Conservation (phyloP, 2,888 invertebrate genomes). For the Eupithecia vulgata region DNA sequence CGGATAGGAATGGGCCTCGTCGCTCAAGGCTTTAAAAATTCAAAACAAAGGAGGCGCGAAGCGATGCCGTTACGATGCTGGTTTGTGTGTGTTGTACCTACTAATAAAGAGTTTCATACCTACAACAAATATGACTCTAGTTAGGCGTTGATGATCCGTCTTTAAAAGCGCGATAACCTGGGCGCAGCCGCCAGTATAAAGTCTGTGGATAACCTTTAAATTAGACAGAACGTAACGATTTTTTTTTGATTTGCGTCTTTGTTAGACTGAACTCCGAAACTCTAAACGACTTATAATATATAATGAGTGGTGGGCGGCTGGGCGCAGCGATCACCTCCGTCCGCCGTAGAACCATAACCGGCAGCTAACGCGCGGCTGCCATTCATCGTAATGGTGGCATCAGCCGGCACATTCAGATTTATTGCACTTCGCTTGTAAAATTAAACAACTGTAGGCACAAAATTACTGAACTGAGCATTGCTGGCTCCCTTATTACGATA, state of each 20-base stretch:
- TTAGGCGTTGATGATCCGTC: background rate
- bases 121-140: background rate
- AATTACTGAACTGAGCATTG: background rate
- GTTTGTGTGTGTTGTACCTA: background rate
- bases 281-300: constrained; percentile 24
- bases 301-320: constrained; percentile 55
- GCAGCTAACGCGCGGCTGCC: constrained; percentile 40
- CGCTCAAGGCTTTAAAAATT: background rate
- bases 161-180: no score
- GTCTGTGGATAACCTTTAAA: background rate
- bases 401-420: constrained; percentile 40
- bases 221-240: background rate
- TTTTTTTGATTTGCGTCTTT: background rate
- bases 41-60: background rate
- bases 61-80: background rate
- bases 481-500: background rate
- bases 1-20: background rate
- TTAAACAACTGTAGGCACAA: constrained; percentile 10
- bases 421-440: constrained; percentile 22
- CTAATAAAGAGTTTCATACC: background rate
- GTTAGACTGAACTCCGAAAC: background rate
- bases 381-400: constrained; percentile 35
- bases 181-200: no score
- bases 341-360: constrained; percentile 37
- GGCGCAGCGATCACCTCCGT: constrained; percentile 44